Evolutionary conservation across 2,797 vertebrate species (phyloP).

Genomic region (Valencia hispanica): DNA sequence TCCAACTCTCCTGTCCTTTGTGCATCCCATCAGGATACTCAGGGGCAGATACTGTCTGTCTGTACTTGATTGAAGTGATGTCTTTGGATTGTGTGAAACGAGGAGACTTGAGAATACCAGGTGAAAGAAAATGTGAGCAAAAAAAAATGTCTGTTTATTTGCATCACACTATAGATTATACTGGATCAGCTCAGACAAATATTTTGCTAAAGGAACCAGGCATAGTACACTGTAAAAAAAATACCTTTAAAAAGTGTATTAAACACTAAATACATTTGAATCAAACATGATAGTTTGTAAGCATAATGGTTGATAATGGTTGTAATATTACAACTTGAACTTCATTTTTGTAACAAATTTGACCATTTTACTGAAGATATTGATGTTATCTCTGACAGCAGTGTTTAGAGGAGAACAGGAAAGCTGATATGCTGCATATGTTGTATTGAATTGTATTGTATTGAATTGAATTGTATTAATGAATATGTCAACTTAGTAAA

Average conservation of each 20-base stretch:
- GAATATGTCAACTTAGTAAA: neutral
- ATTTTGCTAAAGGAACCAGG: slow-evolving; percentile 24
- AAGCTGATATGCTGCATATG: too few species aligned
- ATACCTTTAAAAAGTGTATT: neutral
- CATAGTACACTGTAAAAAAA: slow-evolving; percentile 5
- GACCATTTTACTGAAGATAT: neutral
- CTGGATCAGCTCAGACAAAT: slow-evolving; percentile 39
- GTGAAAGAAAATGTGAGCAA: slow-evolving; percentile 22
- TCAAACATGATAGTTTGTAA: neutral
- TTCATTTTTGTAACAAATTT: neutral
- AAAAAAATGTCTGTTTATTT: slow-evolving; percentile 25
- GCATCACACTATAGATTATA: slow-evolving; percentile 41
- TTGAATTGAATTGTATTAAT: neutral
- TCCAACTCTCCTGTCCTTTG: slow-evolving; percentile 65
- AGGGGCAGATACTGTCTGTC: slow-evolving; percentile 55
- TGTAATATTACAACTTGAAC: neutral
- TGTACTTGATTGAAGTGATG: slow-evolving; percentile 53
- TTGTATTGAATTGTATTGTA: neutral
- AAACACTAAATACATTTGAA: neutral
- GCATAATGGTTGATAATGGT: neutral
- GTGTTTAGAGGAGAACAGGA: too few species aligned
- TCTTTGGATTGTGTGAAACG: slow-evolving; percentile 30
- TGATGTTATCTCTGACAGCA: too few species aligned
- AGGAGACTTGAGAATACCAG: slow-evolving; percentile 9
- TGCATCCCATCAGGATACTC: slow-evolving; percentile 62